Base-by-base conservation (phyloP, 2,113 vertebrate genomes). In the Pica pica region DNA sequence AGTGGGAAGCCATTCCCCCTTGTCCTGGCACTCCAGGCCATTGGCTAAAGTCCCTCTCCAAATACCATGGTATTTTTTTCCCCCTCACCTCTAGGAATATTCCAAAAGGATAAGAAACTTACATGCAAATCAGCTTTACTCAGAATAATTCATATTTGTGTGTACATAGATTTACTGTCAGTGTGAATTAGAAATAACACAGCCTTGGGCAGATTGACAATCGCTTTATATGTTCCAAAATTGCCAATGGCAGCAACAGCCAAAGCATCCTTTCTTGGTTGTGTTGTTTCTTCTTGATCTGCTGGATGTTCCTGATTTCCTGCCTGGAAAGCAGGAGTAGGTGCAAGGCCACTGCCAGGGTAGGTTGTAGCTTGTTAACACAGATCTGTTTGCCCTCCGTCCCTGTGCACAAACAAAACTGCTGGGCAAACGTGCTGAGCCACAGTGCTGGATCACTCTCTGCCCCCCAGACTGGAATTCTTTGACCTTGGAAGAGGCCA, bases 371-470 rank as follows among this genome's bases (percentile, higher is more conserved):
- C 15, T 78, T 46, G 3, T 46, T 76, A 17, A 33, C 68, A 52
- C 12, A 5, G 65, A 42, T 84, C 42, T 53, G 13, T 31, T 67
- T 82, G 27, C 16, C 35, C 41, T 64, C 49, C 35, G 0, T 37
- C 33, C 5, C 74, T 12, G 27, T 3, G n/a, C 46, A 6, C 50
- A 13, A 65, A 42, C 46, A 86, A 22, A 95, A 27, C 46, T 7
- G 23, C 9, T 11, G 6, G 6, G 1, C 30, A 31, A 7, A 30
- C 49, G 4, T 14, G 16, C 68, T 35, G 83, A 28, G 13, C 59
- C 70, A 7, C 17, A 1, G 24, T n/a, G 27, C 61, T 26, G 39
- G 49, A 26, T 30, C 1, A 0, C 19, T 8, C 35, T 23, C 41
- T 7, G 2, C 50, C 64, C 33, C n/a, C 1, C 3, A 28, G 24